Base-by-base conservation (phyloP, 2,888 invertebrate species). In the Elgonia sp. region DNA sequence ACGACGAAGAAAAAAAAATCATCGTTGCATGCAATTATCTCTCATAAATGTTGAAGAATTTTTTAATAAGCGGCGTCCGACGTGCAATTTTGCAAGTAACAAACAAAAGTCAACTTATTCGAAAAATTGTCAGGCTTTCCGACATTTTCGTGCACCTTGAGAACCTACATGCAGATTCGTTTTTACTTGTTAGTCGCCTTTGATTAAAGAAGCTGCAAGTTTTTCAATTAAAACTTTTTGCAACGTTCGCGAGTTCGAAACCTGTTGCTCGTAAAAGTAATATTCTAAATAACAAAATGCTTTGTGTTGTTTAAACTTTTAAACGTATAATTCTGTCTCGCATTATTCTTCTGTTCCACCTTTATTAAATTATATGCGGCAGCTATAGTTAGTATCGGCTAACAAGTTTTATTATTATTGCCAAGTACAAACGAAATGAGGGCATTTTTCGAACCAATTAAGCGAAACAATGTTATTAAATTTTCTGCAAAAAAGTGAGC, bases 221-320 rank as follows among this genome's bases (percentile, higher is more conserved):
- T 84, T 84, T 77, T 77, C 70, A 84, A 84, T 84, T 77, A 84
- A 84, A 84, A 77, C 69, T 76, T 84, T 75, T 67, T 67, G 46
- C 29, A 57, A 60, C 16, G 53, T 40, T 55, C 40, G 70, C n/a
- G 29, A 42, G 55, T 70, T 55, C 42, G 21, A 39, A 55, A 83
- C 84, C 84, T 84, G 84, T 84, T 84, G 84, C 69, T 77, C 29
- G 42, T 77, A 40, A 70, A 70, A 63, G 73, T 82, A 82, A 82
- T 82, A 82, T 82, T 72, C 37, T 65, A 57, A 73, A 82, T 57
- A 67, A 82, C 42, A 75, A 73, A 67, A 67, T 29, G 40, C 79
- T 63, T 63, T 60, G 60, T 60, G 60, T 60, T 60, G 18, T 29
- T 60, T 29, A 60, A 60, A 60, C 60, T 29, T 29, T 60, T 60